Conservation (phyloP, 1,140 invertebrate genomes). For the Contarinia nasturtii region DNA sequence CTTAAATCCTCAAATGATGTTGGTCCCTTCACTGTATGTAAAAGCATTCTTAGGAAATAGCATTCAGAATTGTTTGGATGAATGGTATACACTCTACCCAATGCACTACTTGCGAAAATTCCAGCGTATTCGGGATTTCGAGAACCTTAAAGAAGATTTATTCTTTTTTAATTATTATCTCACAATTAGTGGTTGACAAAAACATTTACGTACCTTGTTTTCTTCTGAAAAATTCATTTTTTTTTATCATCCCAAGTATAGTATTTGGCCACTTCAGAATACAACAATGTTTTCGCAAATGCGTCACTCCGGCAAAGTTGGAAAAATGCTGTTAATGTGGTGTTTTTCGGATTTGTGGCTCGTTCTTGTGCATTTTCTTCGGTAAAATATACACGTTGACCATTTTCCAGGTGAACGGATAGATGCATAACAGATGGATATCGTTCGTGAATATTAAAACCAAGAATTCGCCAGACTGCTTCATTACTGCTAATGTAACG, state of each 20-base stretch:
- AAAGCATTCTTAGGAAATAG: slow-evolving; percentile 21
- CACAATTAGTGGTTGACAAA: no score
- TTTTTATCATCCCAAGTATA: slow-evolving; percentile 23
- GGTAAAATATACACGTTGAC: slow-evolving; percentile 21
- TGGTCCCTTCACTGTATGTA: slow-evolving; percentile 20
- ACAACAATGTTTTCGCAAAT: slow-evolving; percentile 24
- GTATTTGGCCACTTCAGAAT: slow-evolving; percentile 22
- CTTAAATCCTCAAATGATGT: slow-evolving; percentile 20
- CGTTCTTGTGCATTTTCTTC: slow-evolving; percentile 11
- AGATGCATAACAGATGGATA: slow-evolving; percentile 20
- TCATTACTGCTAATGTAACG: slow-evolving; percentile 26
- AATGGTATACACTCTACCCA: slow-evolving; percentile 23
- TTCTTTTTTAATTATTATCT: no score
- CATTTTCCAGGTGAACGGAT: slow-evolving; percentile 22
- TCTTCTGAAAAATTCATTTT: slow-evolving; percentile 9
- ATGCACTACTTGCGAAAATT: slow-evolving; percentile 12
- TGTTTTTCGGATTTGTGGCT: slow-evolving; percentile 12
- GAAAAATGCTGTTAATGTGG: slow-evolving; percentile 24
- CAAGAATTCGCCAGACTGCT: slow-evolving; percentile 23
- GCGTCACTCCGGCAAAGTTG: slow-evolving; percentile 14
- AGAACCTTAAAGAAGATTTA: no score
- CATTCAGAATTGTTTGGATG: slow-evolving; percentile 20
- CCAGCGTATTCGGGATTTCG: slow-evolving; percentile 11
- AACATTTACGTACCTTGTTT: slow-evolving; percentile 8
- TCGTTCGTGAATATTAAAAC: slow-evolving; percentile 18